Base-by-base conservation (phyloP, 2,113 vertebrate genomes). In the Synchiropus splendidus region DNA sequence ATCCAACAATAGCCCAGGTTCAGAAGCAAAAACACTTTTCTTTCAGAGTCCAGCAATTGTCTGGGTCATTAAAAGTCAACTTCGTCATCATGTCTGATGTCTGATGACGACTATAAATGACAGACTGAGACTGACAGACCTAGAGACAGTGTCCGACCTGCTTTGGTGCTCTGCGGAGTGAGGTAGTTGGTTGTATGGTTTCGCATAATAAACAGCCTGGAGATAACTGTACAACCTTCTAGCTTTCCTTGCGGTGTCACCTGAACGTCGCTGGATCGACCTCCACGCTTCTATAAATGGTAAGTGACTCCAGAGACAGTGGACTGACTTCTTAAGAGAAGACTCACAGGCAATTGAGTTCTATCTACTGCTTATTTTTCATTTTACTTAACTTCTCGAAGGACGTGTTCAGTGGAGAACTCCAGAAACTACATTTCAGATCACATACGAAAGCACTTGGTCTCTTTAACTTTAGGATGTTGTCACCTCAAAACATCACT, bases 101-200 rank as follows among this genome's bases (percentile, higher is more conserved):
- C 38, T 14, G 38, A 11, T 17, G 38, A 17, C 1, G 36, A 37
- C 44, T 17, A 41, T 42, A 6, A 11, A 13, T 15, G 15, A 44
- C 6, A 13, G 2, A n/a, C n/a, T n/a, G n/a, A 30, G 21, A 33
- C 16, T 39, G 54, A 39, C 17, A 27, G 34, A 14, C 15, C 6
- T 15, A 45, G 39, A 31, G 13, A 37, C 50, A 18, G 52, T 44
- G 2, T 15, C 39, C 17, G 36, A 58, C 64, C 55, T 15, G 16
- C 46, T 60, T 54, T 35, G n/a, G 85, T 82, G 85, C 79, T 58
- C 78, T 85, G 82, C 83, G 61, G 82, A 48, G 69, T 87, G 85
- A 87, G 85, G 85, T 87, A 87, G 85, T 85, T 87, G 85, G 85
- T 87, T 87, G 85, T 87, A 87, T 87, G 81, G 85, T 87, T 87